phyloP scores from a whole-genome alignment of 1,140 invertebrate genomes.

The Diuraphis noxia region DNA sequence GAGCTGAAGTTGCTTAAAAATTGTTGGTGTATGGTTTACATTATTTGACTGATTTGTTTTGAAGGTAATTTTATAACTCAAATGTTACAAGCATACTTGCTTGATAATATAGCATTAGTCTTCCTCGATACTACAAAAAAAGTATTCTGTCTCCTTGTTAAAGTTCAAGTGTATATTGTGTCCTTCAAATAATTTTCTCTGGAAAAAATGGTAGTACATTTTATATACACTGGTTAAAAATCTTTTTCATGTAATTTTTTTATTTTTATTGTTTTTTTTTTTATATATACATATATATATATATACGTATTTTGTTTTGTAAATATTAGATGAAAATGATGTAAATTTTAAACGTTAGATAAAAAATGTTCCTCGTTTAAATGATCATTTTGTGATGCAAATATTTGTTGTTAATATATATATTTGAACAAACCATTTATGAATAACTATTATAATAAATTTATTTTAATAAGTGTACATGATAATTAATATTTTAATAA shows the following conservation, averaged over 20 bases:
- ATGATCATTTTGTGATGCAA: slow-evolving; percentile 47
- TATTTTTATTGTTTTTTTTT: slow-evolving; percentile 12
- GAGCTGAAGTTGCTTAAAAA: slow-evolving; percentile 65
- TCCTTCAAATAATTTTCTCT: background rate
- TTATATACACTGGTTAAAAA: slow-evolving; percentile 26
- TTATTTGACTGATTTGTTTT: slow-evolving; percentile 29
- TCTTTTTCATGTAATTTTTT: background rate
- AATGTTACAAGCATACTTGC: background rate
- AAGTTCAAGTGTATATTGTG: slow-evolving; percentile 1
- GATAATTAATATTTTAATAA: too few species aligned
- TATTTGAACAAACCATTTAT: slow-evolving; percentile 45
- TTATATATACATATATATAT: background rate
- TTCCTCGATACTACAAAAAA: background rate
- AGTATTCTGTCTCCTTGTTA: background rate
- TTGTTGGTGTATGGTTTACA: background rate
- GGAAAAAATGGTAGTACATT: background rate
- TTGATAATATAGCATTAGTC: slow-evolving; percentile 18
- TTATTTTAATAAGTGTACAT: slow-evolving; percentile 7
- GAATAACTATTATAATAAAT: background rate
- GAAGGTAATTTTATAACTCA: background rate
- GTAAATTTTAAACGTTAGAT: slow-evolving; percentile 50
- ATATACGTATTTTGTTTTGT: slow-evolving; percentile 34
- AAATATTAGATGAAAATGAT: slow-evolving; percentile 14
- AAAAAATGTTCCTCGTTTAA: slow-evolving; percentile 49
- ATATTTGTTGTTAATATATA: slow-evolving; percentile 46